phyloP scores from a whole-genome alignment of 1,140 invertebrate species.

The Linepithema humile region DNA sequence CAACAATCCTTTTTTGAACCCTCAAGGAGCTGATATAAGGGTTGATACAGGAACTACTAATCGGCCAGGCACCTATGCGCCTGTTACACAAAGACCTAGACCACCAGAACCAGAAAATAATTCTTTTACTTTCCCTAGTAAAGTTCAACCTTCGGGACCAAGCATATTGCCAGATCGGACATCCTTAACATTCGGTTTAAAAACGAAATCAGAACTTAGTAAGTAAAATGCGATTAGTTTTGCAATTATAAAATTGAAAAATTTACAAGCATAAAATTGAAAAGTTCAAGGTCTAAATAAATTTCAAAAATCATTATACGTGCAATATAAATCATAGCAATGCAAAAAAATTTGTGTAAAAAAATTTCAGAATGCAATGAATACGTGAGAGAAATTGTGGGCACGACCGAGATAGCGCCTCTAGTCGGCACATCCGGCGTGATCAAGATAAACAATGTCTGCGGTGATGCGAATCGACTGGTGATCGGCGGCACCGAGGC shows the following conservation, averaged over 20 bases:
- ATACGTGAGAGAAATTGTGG: slow-evolving; percentile 47
- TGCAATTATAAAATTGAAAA: background rate
- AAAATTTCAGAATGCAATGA: slow-evolving; percentile 57
- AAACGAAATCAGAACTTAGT: slow-evolving; percentile 58
- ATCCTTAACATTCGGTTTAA: background rate
- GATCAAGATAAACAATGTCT: slow-evolving; percentile 5
- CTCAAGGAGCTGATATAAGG: background rate
- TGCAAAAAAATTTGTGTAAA: slow-evolving; percentile 17
- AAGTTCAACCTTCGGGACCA: background rate
- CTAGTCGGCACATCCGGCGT: background rate
- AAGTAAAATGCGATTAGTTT: slow-evolving; percentile 21
- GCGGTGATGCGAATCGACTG: slow-evolving; percentile 9
- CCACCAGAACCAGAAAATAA: background rate
- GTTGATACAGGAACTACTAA: background rate
- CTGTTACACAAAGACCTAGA: background rate
- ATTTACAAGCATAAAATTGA: background rate
- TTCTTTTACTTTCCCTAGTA: background rate
- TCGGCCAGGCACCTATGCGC: background rate
- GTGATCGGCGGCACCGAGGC: slow-evolving; percentile 43
- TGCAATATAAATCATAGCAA: background rate
- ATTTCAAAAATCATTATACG: background rate
- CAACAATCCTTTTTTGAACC: slow-evolving; percentile 28
- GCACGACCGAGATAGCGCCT: background rate
- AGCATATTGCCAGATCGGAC: background rate
- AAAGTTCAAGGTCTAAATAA: too few species aligned